These are phyloP conservation scores for Macrotis lagotis DNA, from an alignment of 2,113 vertebrate genomes.

Conservation along the genomic window DNA sequence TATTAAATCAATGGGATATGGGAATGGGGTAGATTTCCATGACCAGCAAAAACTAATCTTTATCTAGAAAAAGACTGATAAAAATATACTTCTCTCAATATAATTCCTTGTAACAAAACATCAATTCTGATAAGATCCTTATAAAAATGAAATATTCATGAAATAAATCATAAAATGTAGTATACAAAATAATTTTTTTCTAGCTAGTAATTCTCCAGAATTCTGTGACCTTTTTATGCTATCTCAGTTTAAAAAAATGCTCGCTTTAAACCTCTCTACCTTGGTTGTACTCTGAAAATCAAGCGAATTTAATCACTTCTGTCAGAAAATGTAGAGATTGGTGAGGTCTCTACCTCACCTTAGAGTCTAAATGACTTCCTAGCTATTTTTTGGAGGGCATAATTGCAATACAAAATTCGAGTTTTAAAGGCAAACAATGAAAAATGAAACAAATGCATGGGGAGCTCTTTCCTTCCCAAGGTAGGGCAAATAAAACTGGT, in stretches of 20 bases:
- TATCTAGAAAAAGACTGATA: neutral
- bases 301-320: neutral
- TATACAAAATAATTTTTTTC: neutral
- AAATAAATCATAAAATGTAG: neutral
- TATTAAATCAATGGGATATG: neutral
- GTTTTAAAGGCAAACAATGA: neutral
- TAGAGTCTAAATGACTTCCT: neutral
- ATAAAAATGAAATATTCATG: neutral
- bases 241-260: neutral
- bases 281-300: neutral
- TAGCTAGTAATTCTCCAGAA: neutral
- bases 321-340: neutral
- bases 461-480: neutral
- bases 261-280: neutral
- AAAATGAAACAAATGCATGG: neutral
- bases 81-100: neutral
- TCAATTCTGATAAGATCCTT: neutral
- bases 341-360: neutral
- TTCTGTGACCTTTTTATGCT: neutral
- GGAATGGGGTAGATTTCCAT: neutral
- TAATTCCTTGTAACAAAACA: neutral
- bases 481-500: neutral
- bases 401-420: neutral
- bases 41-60: neutral
- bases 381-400: neutral